phyloP scores from a whole-genome alignment of 2,888 invertebrate species.

The Dasypogon diadema region DNA sequence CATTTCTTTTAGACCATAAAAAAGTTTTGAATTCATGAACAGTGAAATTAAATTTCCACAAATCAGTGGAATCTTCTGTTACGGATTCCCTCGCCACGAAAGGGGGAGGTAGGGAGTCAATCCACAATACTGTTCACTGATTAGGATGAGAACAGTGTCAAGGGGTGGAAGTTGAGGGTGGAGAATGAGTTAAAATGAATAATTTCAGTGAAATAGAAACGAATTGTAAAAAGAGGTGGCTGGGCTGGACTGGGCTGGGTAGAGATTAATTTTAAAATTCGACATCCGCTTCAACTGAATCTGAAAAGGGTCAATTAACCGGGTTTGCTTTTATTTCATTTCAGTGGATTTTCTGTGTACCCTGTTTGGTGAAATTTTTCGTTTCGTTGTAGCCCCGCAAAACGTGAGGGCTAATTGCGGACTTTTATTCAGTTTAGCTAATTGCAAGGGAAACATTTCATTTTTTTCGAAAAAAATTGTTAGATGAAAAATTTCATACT shows the following conservation, averaged over 20 bases:
- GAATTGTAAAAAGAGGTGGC: slow-evolving; percentile 48
- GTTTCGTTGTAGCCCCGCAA: not conserved
- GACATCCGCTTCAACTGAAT: slow-evolving; percentile 41
- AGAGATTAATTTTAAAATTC: slow-evolving; percentile 49
- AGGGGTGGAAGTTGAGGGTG: not conserved
- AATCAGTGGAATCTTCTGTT: slow-evolving; percentile 48
- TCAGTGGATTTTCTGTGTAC: slow-evolving; percentile 33
- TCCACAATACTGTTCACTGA: slow-evolving; percentile 28
- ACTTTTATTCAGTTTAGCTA: slow-evolving; percentile 42
- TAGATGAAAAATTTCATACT: not conserved
- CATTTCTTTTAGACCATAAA: slow-evolving; percentile 13
- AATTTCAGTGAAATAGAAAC: slow-evolving; percentile 48
- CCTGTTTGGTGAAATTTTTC: slow-evolving; percentile 30
- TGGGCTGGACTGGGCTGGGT: slow-evolving; percentile 4
- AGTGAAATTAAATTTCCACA: slow-evolving; percentile 56
- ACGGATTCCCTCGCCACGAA: not conserved
- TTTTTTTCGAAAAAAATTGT: not conserved
- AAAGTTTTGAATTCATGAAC: slow-evolving; percentile 54
- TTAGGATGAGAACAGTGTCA: slow-evolving; percentile 41
- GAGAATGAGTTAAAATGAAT: slow-evolving; percentile 51
- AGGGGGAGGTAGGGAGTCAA: not conserved
- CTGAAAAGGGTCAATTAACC: slow-evolving; percentile 52
- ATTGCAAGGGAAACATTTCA: slow-evolving; percentile 23
- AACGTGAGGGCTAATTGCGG: slow-evolving; percentile 29
- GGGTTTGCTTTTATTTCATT: slow-evolving; percentile 13